Evolutionary conservation across 2,113 vertebrate species (phyloP).

Genomic region (Arenaria interpres): DNA sequence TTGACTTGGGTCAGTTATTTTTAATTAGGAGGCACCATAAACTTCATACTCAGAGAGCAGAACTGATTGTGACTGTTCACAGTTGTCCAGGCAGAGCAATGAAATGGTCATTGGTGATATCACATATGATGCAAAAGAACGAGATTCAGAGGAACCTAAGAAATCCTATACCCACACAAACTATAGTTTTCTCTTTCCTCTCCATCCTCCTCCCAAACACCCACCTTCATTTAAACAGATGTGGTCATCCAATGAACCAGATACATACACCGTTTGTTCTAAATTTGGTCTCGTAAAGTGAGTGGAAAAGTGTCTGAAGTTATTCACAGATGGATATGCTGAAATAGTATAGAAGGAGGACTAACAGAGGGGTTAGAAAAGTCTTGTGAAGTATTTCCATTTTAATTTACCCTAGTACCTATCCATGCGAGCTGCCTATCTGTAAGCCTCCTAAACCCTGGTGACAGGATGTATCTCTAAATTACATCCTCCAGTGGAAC

Average conservation of each 20-base stretch:
- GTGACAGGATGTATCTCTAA: not conserved
- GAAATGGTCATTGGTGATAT: not conserved
- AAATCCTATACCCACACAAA: not conserved
- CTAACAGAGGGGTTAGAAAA: not conserved
- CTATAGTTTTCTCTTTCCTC: not conserved
- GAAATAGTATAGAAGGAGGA: not conserved
- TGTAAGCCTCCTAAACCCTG: not conserved
- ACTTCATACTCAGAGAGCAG: not conserved
- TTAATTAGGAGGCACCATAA: not conserved
- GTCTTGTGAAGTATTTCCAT: not conserved
- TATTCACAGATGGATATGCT: not conserved
- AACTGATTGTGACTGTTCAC: not conserved
- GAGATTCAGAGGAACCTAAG: not conserved
- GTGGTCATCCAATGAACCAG: not conserved
- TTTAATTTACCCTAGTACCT: not conserved
- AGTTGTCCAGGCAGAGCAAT: not conserved
- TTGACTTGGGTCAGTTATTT: not conserved
- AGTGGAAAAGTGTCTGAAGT: not conserved
- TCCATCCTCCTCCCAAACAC: not conserved
- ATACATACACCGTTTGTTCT: not conserved
- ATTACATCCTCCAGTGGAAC: not conserved
- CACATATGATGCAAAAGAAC: not conserved
- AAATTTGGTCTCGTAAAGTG: not conserved
- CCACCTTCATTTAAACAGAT: not conserved
- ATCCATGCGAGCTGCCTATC: not conserved